phyloP scores from a whole-genome alignment of 2,113 vertebrate genomes.

The Halichoeres trimaculatus region DNA sequence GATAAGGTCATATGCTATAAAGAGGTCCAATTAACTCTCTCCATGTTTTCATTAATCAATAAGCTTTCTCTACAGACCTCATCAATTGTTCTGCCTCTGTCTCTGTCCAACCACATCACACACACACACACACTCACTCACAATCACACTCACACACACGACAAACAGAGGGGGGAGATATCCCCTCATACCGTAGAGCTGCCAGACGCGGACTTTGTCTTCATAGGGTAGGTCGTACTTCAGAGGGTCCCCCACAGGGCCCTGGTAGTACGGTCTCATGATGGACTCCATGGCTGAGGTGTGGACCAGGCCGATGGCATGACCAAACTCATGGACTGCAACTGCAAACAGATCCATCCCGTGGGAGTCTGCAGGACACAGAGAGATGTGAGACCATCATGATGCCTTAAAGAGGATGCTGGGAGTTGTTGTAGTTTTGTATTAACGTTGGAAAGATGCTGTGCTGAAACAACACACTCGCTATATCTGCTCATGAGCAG shows the following conservation, averaged over 20 bases:
- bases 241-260: constrained; percentile 94
- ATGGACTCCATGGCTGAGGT: constrained; percentile 91
- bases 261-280: constrained; percentile 97
- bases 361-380: constrained; percentile 81
- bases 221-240: constrained; percentile 93
- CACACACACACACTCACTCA: background rate
- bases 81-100: constrained; percentile 12
- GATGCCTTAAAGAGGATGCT: too few species aligned
- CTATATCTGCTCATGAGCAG: too few species aligned
- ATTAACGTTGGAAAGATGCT: too few species aligned
- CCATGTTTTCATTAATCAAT: constrained; percentile 65
- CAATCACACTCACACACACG: background rate
- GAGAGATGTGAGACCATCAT: background rate
- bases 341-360: constrained; percentile 97
- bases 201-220: constrained; percentile 95
- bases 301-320: constrained; percentile 94
- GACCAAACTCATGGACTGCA: constrained; percentile 96
- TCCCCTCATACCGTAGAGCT: constrained; percentile 89
- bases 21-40: constrained; percentile 66
- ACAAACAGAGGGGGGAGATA: background rate
- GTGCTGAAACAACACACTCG: too few species aligned
- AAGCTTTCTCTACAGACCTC: constrained; percentile 18
- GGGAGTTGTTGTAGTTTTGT: too few species aligned
- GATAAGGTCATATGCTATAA: constrained; percentile 70
- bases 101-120: background rate